A percentile compares a stretch with the other conserved stretches of the same genome.
Conservation (phyloP, 2,888 invertebrate genomes). For the Troilus luridus region DNA sequence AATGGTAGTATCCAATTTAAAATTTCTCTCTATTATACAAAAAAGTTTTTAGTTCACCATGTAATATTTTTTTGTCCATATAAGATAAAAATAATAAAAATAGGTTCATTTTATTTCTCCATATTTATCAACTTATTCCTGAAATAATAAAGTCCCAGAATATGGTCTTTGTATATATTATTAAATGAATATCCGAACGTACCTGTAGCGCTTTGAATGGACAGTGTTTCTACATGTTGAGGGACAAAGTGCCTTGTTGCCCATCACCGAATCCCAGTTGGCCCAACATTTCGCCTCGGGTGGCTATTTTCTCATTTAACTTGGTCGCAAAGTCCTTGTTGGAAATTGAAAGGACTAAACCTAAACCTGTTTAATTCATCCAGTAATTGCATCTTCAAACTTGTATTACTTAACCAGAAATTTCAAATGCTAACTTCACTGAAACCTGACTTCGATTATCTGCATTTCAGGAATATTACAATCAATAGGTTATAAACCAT, state of each 20-base stretch:
- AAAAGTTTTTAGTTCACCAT: too few species aligned
- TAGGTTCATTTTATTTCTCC: too few species aligned
- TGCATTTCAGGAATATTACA: not conserved
- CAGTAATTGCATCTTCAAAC: conserved; percentile 4
- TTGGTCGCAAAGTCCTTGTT: not conserved
- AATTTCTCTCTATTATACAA: too few species aligned
- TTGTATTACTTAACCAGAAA: not conserved
- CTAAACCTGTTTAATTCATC: conserved; percentile 6
- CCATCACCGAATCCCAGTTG: not conserved
- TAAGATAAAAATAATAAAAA: too few species aligned
- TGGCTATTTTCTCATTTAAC: conserved; percentile 14
- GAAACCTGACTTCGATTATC: not conserved
- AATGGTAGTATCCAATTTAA: too few species aligned
- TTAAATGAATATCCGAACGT: too few species aligned
- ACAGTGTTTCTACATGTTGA: not conserved
- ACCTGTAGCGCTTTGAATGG: not conserved
- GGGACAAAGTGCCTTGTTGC: not conserved
- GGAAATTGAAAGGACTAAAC: conserved; percentile 4
- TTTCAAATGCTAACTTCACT: not conserved
- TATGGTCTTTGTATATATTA: too few species aligned
- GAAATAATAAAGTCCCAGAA: too few species aligned
- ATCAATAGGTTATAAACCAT: too few species aligned
- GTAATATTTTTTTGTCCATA: too few species aligned
- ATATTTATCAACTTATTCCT: too few species aligned
- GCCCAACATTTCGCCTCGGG: not conserved